Percentiles rank a stretch among this genome's conserved stretches.
These are phyloP conservation scores for Cacoxenus indagator DNA, from an alignment of 2,888 invertebrate genomes.

Conservation along the genomic window DNA sequence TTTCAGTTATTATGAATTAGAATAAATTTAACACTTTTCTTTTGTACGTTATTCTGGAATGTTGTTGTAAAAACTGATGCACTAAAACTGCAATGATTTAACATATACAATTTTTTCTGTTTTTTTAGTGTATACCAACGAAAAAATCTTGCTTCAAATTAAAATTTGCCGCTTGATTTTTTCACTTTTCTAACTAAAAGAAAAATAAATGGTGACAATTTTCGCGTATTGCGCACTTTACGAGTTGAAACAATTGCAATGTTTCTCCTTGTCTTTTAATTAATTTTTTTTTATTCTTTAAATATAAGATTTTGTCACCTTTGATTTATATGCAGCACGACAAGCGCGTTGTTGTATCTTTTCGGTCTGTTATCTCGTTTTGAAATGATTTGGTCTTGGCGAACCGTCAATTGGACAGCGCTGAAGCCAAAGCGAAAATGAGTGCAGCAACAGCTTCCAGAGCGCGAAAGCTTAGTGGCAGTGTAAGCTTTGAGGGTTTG, in stretches of 20 bases:
- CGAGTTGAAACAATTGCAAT: background rate
- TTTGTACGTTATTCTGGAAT: conserved; percentile 8
- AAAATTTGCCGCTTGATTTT: conserved; percentile 2
- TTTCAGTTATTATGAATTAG: conserved; percentile 18
- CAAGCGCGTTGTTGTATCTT: conserved; percentile 47
- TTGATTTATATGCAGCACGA: conserved; percentile 37
- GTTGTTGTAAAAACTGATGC: background rate
- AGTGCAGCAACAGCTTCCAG: conserved; percentile 14
- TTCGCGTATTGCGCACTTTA: conserved; percentile 32
- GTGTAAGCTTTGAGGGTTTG: conserved; percentile 32
- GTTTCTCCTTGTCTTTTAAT: conserved; percentile 27
- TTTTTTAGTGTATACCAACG: conserved; percentile 16
- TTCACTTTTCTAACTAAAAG: background rate
- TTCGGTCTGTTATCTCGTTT: conserved; percentile 67
- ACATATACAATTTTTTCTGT: background rate
- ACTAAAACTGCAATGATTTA: conserved; percentile 3
- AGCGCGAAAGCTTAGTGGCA: conserved; percentile 10
- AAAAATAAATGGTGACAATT: conserved; percentile 26
- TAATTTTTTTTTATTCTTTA: conserved; percentile 24
- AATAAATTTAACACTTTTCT: conserved; percentile 19
- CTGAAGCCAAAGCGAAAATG: background rate
- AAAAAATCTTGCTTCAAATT: background rate
- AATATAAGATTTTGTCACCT: conserved; percentile 32
- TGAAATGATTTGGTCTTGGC: conserved; percentile 63
- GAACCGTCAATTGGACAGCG: conserved; percentile 55